These are phyloP conservation scores for Gymnopithys bicolor DNA, from an alignment of 2,797 vertebrate genomes.

Conservation along the genomic window DNA sequence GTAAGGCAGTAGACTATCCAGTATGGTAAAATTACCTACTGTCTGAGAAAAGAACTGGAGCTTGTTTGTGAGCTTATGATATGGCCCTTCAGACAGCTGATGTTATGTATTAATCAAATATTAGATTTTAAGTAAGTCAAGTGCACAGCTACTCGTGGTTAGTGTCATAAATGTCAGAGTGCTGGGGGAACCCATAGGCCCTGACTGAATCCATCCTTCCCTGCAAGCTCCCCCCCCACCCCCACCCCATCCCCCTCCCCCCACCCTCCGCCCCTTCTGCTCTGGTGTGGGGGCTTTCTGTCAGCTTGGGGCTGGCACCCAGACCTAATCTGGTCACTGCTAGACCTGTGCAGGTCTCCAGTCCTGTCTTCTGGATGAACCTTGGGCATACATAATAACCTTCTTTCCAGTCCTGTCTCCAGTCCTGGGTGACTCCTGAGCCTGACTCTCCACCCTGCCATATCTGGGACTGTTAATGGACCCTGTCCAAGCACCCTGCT, in stretches of 20 bases:
- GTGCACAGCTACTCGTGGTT: neutral
- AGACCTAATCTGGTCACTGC: neutral
- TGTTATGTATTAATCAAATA: neutral
- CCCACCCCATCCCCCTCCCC: too few species aligned
- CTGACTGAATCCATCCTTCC: neutral
- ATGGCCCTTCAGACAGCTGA: neutral
- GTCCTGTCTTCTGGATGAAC: neutral
- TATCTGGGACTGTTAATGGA: neutral
- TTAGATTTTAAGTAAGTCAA: neutral
- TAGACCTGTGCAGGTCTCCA: neutral
- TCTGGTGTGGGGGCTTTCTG: fast-evolving
- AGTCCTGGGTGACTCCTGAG: neutral
- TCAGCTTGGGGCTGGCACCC: neutral
- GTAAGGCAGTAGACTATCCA: neutral
- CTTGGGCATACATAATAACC: neutral
- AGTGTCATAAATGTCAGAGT: neutral
- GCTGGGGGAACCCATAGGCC: neutral
- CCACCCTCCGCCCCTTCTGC: neutral
- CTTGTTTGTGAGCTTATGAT: neutral
- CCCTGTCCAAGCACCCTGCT: neutral
- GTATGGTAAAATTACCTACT: neutral
- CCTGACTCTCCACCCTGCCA: neutral
- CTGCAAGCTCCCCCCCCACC: neutral
- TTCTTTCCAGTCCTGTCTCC: neutral
- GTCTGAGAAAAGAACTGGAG: neutral